A percentile compares a stretch with the other conserved stretches of the same genome.
phyloP scores from a whole-genome alignment of 2,888 invertebrate genomes.

The Drosophila rellima region DNA sequence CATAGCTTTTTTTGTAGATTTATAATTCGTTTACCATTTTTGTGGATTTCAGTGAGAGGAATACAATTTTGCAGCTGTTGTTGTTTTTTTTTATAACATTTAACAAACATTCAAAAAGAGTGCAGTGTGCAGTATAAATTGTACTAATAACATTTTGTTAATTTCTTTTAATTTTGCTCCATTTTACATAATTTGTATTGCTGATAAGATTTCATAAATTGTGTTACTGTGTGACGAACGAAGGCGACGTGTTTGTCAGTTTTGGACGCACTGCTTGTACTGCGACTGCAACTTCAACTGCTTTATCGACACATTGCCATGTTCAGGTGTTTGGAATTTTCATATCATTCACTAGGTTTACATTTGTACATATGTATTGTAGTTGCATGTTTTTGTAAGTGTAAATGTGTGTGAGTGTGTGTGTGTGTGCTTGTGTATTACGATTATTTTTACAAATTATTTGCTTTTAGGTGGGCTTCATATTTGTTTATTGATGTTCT shows the following conservation, averaged over 20 bases:
- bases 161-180: conserved; percentile 44
- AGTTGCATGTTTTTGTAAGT: conserved; percentile 16
- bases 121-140: conserved; percentile 83
- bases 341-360: conserved; percentile 39
- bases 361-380: conserved; percentile 51
- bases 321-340: conserved; percentile 23
- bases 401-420: conserved; percentile 14
- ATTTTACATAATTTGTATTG: conserved; percentile 32
- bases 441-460: conserved; percentile 75
- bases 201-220: conserved; percentile 39
- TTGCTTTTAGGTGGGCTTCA: conserved; percentile 78
- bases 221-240: conserved; percentile 19
- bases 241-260: conserved; percentile 11
- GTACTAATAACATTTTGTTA: conserved; percentile 73
- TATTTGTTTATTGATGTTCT: conserved; percentile 72
- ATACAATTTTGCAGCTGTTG: conserved; percentile 78
- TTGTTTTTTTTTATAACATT: conserved; percentile 64
- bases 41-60: conserved; percentile 58
- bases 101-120: conserved; percentile 81
- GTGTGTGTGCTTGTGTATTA: conserved; percentile 48
- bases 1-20: conserved; percentile 54
- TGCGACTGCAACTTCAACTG: neutral
- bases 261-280: conserved; percentile 36
- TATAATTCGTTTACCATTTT: conserved; percentile 84
- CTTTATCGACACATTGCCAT: conserved; percentile 32